Conservation (phyloP, 2,888 invertebrate species). For the Coremacera marginata region DNA sequence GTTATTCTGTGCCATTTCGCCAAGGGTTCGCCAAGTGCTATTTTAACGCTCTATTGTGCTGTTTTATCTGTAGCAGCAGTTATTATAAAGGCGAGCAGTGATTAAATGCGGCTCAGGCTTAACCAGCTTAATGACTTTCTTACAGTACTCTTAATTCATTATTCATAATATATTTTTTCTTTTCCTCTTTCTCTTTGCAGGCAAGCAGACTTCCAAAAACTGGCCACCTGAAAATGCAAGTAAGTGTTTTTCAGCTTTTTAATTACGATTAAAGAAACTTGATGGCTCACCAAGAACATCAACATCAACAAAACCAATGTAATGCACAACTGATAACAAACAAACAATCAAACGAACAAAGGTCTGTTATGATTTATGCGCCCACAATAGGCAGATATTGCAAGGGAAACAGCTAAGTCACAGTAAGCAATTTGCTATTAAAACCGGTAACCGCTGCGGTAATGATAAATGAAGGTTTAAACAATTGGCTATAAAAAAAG, state of each 20-base stretch:
- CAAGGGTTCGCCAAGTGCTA: no score
- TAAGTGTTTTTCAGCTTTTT: background rate
- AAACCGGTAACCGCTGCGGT: no score
- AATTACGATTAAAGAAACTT: background rate
- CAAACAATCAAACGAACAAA: background rate
- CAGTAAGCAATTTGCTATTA: no score
- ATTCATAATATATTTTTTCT: background rate
- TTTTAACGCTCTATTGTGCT: no score
- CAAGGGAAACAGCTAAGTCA: no score
- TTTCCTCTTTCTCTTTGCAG: background rate
- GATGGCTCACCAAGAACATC: background rate
- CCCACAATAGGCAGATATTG: no score
- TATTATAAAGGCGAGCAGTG: background rate
- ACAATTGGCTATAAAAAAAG: no score
- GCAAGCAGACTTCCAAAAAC: background rate
- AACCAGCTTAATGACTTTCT: background rate
- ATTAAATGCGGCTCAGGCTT: background rate
- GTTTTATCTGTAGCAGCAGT: no score
- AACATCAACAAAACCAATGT: background rate
- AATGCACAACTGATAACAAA: background rate
- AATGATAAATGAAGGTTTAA: no score
- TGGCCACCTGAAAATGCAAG: constrained; percentile 4
- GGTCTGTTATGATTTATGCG: no score
- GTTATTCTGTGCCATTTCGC: no score
- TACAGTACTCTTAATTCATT: background rate